These are phyloP conservation scores for Pristionchus arcanus DNA, from an alignment of 2,888 invertebrate species.

Conservation along the genomic window DNA sequence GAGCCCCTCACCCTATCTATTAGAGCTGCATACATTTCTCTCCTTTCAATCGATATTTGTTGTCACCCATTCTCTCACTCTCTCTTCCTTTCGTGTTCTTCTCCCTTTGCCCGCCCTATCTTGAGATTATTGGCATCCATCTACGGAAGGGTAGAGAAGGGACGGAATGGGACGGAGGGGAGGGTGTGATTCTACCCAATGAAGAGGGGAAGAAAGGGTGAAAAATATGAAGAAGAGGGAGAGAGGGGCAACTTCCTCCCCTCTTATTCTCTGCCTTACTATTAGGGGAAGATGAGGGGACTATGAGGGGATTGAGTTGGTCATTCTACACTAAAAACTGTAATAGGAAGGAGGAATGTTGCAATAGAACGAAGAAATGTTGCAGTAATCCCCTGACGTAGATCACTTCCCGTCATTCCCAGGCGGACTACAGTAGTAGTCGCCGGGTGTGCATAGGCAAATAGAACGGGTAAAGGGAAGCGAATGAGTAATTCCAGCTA, in stretches of 20 bases:
- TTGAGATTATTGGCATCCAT: not conserved
- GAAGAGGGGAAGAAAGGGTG: not conserved
- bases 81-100: not conserved
- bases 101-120: not conserved
- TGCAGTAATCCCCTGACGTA: not conserved
- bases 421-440: not conserved
- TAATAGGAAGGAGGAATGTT: too few relatives aligned
- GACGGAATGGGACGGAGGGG: not conserved
- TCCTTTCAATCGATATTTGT: not conserved
- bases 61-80: too few relatives aligned
- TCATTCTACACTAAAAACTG: too few relatives aligned
- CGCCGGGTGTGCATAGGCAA: not conserved
- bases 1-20: not conserved
- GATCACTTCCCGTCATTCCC: not conserved
- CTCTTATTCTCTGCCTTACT: not conserved
- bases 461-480: not conserved
- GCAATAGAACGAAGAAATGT: not conserved
- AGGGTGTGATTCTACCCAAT: not conserved
- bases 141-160: not conserved
- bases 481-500: not conserved
- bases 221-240: not conserved
- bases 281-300: not conserved
- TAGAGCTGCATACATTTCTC: not conserved
- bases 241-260: not conserved
- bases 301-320: too few relatives aligned